Evolutionary conservation across 35 echinoderm and acorn worm species (phyloP), one percentile per base, ranked within the genome.

Genomic region (Ophioderma brevispina): DNA sequence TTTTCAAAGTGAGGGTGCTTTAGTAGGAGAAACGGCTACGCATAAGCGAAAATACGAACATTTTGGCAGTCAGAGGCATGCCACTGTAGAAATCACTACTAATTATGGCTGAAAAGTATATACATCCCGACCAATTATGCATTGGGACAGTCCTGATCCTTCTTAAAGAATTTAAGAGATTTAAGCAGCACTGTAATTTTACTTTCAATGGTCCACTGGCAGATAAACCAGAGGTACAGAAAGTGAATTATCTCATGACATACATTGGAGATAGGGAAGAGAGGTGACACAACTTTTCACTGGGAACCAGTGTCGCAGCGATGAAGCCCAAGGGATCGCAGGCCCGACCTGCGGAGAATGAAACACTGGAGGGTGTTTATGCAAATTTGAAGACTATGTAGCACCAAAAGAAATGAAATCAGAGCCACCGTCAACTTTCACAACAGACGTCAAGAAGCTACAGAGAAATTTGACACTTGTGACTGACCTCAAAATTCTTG

Each of bases 391-490:
- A 70, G 59, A 6, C 10, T 70, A 70, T 70, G 59, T 70, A 13
- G 11, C 59, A 18, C 59, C 59, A 25, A 70, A 70, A n/a, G n/a
- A 30, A 70, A 25, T 25, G 46, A 31, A 83, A 96, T 96, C 70
- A 79, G 94, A 50, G 90, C 94, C 37, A 92, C 90, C 0, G 87
- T 92, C 0, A 90, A 89, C 19, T 96, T 96, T 38, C 76, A 96
- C 56, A 0, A 87, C 0, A 50, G 87, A 35, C 81, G 87, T 77
- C 80, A 95, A 77, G 32, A 79, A 30, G 81, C 89, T 89, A 79
- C 36, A 0, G 94, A 96, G 37, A 92, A 80, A 52, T 96, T 96
- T 92, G 94, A 96, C 75, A 89, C 39, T 33, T 92, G 94, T 96
- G 0, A 96, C 90, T 37, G 90, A 90, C 15, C 52, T 96, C 13